Evolutionary conservation across 2,113 vertebrate species (phyloP).

Genomic region (Balaeniceps rex): DNA sequence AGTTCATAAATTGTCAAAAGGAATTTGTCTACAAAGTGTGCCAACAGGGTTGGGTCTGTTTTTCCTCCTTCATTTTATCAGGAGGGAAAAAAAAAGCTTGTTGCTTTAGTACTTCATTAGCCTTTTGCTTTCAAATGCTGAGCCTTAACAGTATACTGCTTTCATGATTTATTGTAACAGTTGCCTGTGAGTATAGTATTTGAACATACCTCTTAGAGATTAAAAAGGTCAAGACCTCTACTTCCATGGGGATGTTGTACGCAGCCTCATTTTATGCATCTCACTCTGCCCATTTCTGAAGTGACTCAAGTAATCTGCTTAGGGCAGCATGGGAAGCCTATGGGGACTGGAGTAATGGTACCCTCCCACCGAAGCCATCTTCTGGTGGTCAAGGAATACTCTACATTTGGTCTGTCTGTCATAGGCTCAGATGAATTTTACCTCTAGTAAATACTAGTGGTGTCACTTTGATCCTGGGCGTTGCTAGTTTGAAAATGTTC

Average conservation of each 20-base stretch:
- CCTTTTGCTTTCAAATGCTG: background rate
- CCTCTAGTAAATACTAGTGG: background rate
- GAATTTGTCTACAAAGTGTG: constrained; percentile 1
- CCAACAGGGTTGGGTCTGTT: constrained; percentile 11
- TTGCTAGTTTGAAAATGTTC: background rate
- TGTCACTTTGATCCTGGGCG: background rate
- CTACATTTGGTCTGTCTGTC: background rate
- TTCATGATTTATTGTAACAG: background rate
- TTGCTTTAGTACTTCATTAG: background rate
- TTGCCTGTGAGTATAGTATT: background rate
- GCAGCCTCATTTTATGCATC: background rate
- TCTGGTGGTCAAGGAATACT: background rate
- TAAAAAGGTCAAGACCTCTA: background rate
- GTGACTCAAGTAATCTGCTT: background rate
- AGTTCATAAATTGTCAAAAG: background rate
- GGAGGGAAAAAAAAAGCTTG: background rate
- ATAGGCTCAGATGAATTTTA: background rate
- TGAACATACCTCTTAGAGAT: background rate
- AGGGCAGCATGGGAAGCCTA: background rate
- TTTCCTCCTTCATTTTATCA: constrained; percentile 7
- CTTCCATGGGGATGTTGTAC: background rate
- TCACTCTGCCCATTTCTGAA: background rate
- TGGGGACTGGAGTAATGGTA: background rate
- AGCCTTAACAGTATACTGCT: background rate
- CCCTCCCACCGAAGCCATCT: background rate